These are phyloP conservation scores for Chondrosia reniformis DNA, from an alignment of 37 sponge, comb jelly and placozoan species.

Conservation along the genomic window DNA sequence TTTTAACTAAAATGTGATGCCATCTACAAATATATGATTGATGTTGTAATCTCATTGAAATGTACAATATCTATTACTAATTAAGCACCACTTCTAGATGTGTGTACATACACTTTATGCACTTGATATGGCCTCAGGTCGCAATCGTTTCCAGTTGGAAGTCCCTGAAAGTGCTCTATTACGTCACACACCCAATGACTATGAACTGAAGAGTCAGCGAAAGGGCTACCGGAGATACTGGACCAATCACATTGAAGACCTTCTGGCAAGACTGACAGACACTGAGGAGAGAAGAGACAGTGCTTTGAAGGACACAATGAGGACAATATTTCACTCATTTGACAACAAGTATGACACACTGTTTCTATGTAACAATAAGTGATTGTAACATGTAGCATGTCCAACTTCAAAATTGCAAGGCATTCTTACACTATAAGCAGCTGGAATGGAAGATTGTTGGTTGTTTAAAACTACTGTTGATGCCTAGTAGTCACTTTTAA, in stretches of 20 bases:
- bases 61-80: background rate
- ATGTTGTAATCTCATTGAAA: too few relatives aligned
- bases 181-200: constrained; percentile 56
- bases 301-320: constrained; percentile 89
- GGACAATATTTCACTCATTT: constrained; percentile 80
- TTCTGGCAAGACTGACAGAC: constrained; percentile 36
- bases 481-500: too few relatives aligned
- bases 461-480: too few relatives aligned
- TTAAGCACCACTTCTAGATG: background rate
- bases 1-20: too few relatives aligned
- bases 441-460: too few relatives aligned
- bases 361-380: too few relatives aligned
- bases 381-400: too few relatives aligned
- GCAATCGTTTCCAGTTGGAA: constrained; percentile 79
- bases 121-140: too few relatives aligned
- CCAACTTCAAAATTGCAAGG: too few relatives aligned
- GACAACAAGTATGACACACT: constrained; percentile 73
- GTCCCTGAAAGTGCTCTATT: constrained; percentile 56
- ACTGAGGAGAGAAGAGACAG: constrained; percentile 73
- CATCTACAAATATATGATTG: too few relatives aligned
- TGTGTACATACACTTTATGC: background rate
- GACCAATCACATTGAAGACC: constrained; percentile 51
- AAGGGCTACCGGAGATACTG: constrained; percentile 72
- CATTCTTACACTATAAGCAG: too few relatives aligned
- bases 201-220: constrained; percentile 73